A percentile compares a stretch with the other conserved stretches of the same genome.
phyloP scores from a whole-genome alignment of 2,888 invertebrate species.

The Trichogramma evanescens region DNA sequence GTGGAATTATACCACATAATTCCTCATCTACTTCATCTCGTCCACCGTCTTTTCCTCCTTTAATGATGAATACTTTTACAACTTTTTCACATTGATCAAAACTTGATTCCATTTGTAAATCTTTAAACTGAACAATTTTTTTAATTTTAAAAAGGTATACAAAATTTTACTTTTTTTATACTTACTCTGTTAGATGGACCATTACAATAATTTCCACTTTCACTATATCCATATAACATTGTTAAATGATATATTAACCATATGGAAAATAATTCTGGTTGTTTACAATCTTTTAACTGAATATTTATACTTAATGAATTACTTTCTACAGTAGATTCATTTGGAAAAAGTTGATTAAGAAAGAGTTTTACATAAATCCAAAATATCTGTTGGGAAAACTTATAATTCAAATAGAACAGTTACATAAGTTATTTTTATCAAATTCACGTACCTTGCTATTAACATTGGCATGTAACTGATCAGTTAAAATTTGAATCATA shows the following conservation, averaged over 20 bases:
- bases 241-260: constrained; percentile 50
- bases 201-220: constrained; percentile 42
- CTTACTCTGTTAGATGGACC: constrained; percentile 32
- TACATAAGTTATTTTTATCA: no score
- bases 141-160: constrained; percentile 1
- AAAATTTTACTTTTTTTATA: background rate
- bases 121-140: constrained; percentile 16
- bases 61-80: constrained; percentile 47
- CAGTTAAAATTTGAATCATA: constrained; percentile 48
- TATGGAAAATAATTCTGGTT: constrained; percentile 43
- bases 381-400: constrained; percentile 36
- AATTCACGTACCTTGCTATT: constrained; percentile 31
- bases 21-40: constrained; percentile 49
- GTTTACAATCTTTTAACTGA: constrained; percentile 31
- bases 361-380: constrained; percentile 48
- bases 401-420: no score
- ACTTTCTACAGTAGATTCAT: constrained; percentile 5
- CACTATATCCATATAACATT: constrained; percentile 44
- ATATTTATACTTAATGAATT: background rate
- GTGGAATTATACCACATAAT: constrained; percentile 46
- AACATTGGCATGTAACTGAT: constrained; percentile 36
- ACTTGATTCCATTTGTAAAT: constrained; percentile 39
- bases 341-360: constrained; percentile 35
- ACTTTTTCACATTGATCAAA: constrained; percentile 48
- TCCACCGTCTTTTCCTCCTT: constrained; percentile 39